These are phyloP conservation scores for Tipula lateralis DNA, from an alignment of 2,888 invertebrate genomes.

Conservation along the genomic window DNA sequence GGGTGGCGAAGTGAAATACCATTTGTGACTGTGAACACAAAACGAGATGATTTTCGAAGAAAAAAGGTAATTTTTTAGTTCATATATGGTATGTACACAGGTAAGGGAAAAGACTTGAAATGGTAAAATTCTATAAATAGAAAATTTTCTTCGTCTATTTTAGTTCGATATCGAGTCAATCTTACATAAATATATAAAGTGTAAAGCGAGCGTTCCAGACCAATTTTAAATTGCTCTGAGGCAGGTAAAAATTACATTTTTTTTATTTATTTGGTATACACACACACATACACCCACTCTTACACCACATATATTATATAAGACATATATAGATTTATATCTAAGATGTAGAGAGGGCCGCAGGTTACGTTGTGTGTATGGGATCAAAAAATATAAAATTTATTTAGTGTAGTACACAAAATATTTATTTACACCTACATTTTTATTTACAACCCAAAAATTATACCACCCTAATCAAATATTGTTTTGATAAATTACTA, in stretches of 20 bases:
- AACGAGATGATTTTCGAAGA: not conserved
- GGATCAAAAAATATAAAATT: too few species aligned
- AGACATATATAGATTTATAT: too few species aligned
- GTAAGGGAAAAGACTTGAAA: not conserved
- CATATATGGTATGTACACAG: not conserved
- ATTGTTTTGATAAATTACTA: too few species aligned
- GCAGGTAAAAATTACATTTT: not conserved
- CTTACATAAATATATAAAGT: not conserved
- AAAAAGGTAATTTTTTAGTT: not conserved
- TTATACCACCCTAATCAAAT: too few species aligned
- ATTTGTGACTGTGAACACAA: not conserved
- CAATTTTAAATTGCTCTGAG: not conserved
- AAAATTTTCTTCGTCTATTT: not conserved
- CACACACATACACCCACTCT: not conserved
- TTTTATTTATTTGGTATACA: not conserved
- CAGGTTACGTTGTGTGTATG: not conserved
- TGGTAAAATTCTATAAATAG: not conserved
- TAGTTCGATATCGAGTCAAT: not conserved
- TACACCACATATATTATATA: too few species aligned
- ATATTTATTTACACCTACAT: too few species aligned
- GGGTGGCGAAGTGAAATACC: not conserved
- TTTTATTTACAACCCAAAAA: too few species aligned
- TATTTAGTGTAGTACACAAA: too few species aligned
- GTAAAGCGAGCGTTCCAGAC: not conserved
- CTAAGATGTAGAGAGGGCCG: not conserved